Percentiles rank a stretch among this genome's conserved stretches.
These are phyloP conservation scores for Paracentrotus lividus DNA, from an alignment of 53 echinoderm and acorn worm species.

Conservation along the genomic window DNA sequence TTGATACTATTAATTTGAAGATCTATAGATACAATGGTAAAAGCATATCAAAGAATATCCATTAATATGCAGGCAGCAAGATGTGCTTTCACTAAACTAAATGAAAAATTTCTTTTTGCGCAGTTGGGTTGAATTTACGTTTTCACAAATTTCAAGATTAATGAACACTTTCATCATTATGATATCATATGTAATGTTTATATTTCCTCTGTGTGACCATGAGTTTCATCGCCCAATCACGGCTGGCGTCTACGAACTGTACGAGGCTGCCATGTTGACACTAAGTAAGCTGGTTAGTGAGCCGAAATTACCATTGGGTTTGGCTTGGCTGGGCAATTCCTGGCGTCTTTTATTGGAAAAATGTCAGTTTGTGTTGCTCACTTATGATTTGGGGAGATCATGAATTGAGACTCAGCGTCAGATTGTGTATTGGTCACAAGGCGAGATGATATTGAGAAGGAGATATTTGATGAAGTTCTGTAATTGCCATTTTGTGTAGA, in stretches of 20 bases:
- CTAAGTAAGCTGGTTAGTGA: neutral
- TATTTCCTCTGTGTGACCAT: neutral
- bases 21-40: too few species aligned
- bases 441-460: neutral
- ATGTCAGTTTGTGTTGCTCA: conserved; percentile 47
- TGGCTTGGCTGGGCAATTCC: neutral
- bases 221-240: neutral
- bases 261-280: neutral
- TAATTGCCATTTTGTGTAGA: neutral
- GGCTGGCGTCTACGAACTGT: neutral
- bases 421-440: neutral
- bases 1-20: too few species aligned
- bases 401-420: neutral
- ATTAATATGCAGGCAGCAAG: neutral
- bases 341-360: conserved; percentile 56
- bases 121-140: too few species aligned
- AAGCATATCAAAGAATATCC: too few species aligned
- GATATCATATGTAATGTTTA: too few species aligned
- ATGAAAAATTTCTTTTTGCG: neutral
- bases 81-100: neutral
- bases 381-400: conserved; percentile 29
- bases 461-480: neutral
- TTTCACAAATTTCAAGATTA: too few species aligned
- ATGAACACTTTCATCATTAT: neutral
- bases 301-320: neutral